phyloP scores from a whole-genome alignment of 2,113 vertebrate genomes.

The Malurus alboscapulatus region DNA sequence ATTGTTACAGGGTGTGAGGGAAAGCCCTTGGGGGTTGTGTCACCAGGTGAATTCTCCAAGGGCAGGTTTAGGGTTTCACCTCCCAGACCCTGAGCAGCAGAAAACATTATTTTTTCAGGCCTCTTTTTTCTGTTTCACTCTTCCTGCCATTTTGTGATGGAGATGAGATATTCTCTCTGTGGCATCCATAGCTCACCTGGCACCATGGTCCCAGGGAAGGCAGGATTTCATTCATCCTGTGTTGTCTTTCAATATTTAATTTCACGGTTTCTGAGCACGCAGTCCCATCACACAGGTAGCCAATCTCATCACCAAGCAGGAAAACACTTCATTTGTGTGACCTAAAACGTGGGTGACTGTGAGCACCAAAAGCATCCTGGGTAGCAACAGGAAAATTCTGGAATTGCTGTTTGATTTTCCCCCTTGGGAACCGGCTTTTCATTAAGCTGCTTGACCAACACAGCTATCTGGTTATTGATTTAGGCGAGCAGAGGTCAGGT shows the following conservation, averaged over 20 bases:
- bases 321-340: background rate
- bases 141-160: background rate
- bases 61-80: background rate
- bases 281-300: background rate
- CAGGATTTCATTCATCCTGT: background rate
- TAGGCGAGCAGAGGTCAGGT: background rate
- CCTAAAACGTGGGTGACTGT: background rate
- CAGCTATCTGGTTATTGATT: slow-evolving; percentile 7
- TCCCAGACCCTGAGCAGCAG: background rate
- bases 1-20: background rate
- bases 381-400: background rate
- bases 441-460: background rate
- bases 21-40: background rate
- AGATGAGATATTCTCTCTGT: background rate
- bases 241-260: background rate
- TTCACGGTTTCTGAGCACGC: background rate
- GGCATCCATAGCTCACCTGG: background rate
- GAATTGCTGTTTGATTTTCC: background rate
- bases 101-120: background rate
- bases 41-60: background rate
- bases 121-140: background rate
- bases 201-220: background rate
- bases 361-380: background rate
- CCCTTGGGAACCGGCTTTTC: background rate
- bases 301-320: background rate